A percentile compares a stretch with the other conserved stretches of the same genome.
Evolutionary conservation across 37 sponge, comb jelly and placozoan species (phyloP).

Genomic region (Tethya wilhelma): DNA sequence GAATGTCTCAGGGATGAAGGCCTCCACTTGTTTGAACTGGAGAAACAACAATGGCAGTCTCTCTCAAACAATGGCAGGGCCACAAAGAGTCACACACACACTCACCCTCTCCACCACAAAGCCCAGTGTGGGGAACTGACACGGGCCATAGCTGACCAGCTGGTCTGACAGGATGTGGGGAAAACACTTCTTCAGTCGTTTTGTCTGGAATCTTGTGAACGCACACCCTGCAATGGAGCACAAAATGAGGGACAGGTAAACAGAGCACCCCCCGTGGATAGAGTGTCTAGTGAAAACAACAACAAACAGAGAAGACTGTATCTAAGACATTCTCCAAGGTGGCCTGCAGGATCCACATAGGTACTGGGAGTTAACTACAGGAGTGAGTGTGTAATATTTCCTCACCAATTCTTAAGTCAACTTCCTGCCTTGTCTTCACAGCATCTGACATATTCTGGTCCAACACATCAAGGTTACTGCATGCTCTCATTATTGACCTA

Average conservation of each 20-base stretch:
- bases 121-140: constrained; percentile 99
- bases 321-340: neutral
- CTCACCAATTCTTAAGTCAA: constrained; percentile 96
- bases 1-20: constrained; percentile 90
- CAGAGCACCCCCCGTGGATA: neutral
- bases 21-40: constrained; percentile 90
- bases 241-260: neutral
- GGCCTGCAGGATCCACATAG: neutral
- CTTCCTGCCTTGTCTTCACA: constrained; percentile 89
- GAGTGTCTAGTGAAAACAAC: neutral
- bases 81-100: neutral
- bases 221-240: constrained; percentile 94
- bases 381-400: neutral
- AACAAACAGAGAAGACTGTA: neutral
- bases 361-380: neutral
- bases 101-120: constrained; percentile 97
- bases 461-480: constrained; percentile 61
- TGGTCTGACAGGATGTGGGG: constrained; percentile 78
- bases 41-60: neutral
- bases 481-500: constrained; percentile 89
- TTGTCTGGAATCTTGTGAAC: constrained; percentile 98
- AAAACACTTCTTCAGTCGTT: constrained; percentile 71
- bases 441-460: constrained; percentile 74
- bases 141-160: constrained; percentile 96
- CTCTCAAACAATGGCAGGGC: neutral